Conservation (phyloP, 2,113 vertebrate genomes). For the Sialia sialis region DNA sequence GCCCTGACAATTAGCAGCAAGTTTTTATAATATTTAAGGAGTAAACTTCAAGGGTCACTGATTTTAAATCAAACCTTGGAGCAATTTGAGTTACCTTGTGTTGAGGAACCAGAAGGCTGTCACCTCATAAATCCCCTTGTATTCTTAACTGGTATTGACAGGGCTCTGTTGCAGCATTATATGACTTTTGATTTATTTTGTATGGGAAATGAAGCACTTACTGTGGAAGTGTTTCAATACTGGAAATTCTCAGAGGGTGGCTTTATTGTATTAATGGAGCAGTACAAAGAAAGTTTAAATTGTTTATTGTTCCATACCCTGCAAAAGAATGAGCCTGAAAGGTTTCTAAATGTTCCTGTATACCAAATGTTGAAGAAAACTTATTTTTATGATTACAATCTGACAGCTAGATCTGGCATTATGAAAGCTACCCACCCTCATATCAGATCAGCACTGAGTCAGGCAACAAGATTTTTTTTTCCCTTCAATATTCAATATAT, state of each 20-base stretch:
- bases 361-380: neutral
- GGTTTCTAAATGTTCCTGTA: neutral
- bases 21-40: slow-evolving; percentile 33
- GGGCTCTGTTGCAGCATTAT: neutral
- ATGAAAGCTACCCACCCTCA: neutral
- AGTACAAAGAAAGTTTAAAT: neutral
- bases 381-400: neutral
- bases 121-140: slow-evolving; percentile 35
- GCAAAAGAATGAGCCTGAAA: neutral
- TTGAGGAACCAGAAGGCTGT: neutral
- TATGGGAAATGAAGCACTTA: neutral
- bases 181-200: slow-evolving; percentile 39
- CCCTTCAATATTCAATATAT: neutral
- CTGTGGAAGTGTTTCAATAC: neutral
- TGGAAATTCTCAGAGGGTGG: slow-evolving; percentile 27
- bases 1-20: slow-evolving; percentile 39
- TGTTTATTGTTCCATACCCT: neutral
- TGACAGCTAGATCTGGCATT: neutral
- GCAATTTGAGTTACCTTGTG: slow-evolving; percentile 2
- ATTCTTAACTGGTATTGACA: slow-evolving; percentile 38
- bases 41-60: slow-evolving; percentile 22
- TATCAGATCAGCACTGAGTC: neutral
- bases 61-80: slow-evolving; percentile 38
- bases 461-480: neutral
- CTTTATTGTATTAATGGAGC: slow-evolving; percentile 27